These are phyloP conservation scores for Pseudochromis fuscus DNA, from an alignment of 2,797 vertebrate species.

Conservation along the genomic window DNA sequence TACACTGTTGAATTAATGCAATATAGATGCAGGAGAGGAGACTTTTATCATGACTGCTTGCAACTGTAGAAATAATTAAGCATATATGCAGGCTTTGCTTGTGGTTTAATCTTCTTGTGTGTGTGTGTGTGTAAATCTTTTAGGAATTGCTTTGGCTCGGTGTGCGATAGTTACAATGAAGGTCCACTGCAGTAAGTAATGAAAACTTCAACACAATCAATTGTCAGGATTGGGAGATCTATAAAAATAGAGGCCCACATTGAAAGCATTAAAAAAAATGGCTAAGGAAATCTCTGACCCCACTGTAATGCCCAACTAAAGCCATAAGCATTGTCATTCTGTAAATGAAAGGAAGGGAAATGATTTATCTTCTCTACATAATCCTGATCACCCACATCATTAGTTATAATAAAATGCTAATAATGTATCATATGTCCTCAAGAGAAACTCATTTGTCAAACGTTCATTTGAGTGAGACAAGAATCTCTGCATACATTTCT, in stretches of 20 bases:
- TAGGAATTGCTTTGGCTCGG: conserved; percentile 15
- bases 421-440: conserved; percentile 76
- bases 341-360: conserved; percentile 63
- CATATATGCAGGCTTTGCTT: conserved; percentile 14
- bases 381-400: conserved; percentile 82
- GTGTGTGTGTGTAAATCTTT: conserved; percentile 14
- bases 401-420: conserved; percentile 80
- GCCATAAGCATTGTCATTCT: conserved; percentile 55
- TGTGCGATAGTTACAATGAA: background rate
- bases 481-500: conserved; percentile 53
- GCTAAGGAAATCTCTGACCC: conserved; percentile 52
- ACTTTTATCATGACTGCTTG: conserved; percentile 29
- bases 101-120: conserved; percentile 36
- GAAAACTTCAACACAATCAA: conserved; percentile 15
- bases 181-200: conserved; percentile 2
- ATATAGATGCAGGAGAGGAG: conserved; percentile 39
- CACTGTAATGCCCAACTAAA: conserved; percentile 43
- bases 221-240: conserved; percentile 16
- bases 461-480: conserved; percentile 66
- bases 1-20: conserved; percentile 48
- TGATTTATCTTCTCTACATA: conserved; percentile 80
- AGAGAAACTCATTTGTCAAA: conserved; percentile 80
- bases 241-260: conserved; percentile 21
- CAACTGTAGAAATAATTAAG: conserved; percentile 54
- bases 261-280: conserved; percentile 51